Base-by-base conservation (phyloP, 1,140 invertebrate genomes). In the Pseudomyrmex cubaensis region DNA sequence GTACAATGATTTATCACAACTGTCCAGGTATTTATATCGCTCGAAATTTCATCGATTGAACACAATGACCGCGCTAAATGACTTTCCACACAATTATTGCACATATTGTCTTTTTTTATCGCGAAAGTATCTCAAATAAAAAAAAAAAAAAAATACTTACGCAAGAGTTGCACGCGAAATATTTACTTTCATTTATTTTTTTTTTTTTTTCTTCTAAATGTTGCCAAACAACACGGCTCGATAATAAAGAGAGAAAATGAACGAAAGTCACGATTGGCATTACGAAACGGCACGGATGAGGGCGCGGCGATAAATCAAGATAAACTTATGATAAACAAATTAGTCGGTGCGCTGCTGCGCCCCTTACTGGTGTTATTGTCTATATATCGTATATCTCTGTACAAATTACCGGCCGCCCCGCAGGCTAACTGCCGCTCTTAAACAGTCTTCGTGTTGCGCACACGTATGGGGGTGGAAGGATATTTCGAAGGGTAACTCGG, bases 271-370 rank as follows among this genome's bases (percentile, higher is more conserved):
- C 86, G 69, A 87, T 84, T 87, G 82, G 85, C 69, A 57, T 84
- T 86, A 80, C 63, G 74, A 87, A 77, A 77, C 77, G 59, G 54
- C 50, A 63, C 56, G 74, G 72, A 77, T 85, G 70, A 66, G 63
- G 62, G 69, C 64, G 59, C 70, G 54, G n/a, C 83, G 84, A 92
- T 91, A 92, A 92, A 92, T 92, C 85, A 89, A 86, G 88, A 90
- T 87, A 89, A 91, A 90, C 70, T 90, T 92, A 92, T 92, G 92
- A 92, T 90, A 92, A 92, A 93, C 91, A 92, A 92, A 93, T 93
- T 93, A 92, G 89, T 89, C 89, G 88, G 83, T 63, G 82, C 72
- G 73, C 85, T 82, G 84, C 77, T 66, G 70, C 35, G 35, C 46
- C 87, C 84, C 75, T 85, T 83, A 82, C 84, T 82, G 82, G 83